Evolutionary conservation across 1,140 invertebrate genomes (phyloP).

Genomic region (Bombyx mori): ASM3026992v2 NC_085135.1:8877001-8877500

Average conservation of each 20-base stretch:
- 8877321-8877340: slow-evolving; percentile 6
- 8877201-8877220: slow-evolving; percentile 9
- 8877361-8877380: slow-evolving; percentile 2
- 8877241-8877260: slow-evolving; percentile 11
- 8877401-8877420: slow-evolving; percentile 10
- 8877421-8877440: slow-evolving; percentile 15
- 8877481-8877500: slow-evolving; percentile 9
- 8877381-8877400: slow-evolving; percentile 11
- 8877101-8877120: slow-evolving; percentile 18
- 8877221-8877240: slow-evolving; percentile 13
- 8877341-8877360: slow-evolving; percentile 7
- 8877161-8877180: slow-evolving; percentile 5
- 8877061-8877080: slow-evolving; percentile 12
- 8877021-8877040: slow-evolving; percentile 20
- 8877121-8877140: slow-evolving; percentile 8
- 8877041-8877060: slow-evolving; percentile 23
- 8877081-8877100: slow-evolving; percentile 26
- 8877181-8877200: slow-evolving; percentile 4
- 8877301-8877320: slow-evolving; percentile 9
- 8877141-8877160: slow-evolving; percentile 5
- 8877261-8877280: slow-evolving; percentile 8
- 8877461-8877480: slow-evolving; percentile 11
- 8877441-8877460: slow-evolving; percentile 10
- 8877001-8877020: slow-evolving; percentile 15
- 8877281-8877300: slow-evolving; percentile 8